Base-by-base conservation (phyloP, 2,888 invertebrate genomes). In the Eulithis testata region DNA sequence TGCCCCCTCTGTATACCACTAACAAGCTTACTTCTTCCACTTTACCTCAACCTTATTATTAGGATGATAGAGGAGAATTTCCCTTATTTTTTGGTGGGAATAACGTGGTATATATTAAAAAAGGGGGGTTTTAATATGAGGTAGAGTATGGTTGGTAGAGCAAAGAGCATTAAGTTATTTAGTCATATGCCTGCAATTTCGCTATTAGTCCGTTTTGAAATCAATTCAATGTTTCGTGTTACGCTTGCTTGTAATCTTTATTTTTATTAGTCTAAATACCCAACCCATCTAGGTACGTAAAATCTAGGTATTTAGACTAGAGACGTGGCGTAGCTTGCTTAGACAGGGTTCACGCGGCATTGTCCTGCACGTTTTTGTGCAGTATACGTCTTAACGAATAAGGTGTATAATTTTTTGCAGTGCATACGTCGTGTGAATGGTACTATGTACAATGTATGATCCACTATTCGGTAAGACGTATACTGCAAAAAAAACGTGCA, bases 161-260 rank as follows among this genome's bases (percentile, higher is more conserved):
- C 56, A 70, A 68, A 78, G 76, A 76, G 74, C 80, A 90, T 90
- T 90, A 87, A 88, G 88, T 89, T 86, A 90, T 90, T 90, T 87
- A 86, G 86, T 82, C 78, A 84, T 86, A 86, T 77, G 79, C 78
- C 73, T 79, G 83, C 77, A 83, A 85, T 87, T 86, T 85, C 71
- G 87, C 85, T 81, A 87, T 88, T 88, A 88, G 81, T 76, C 77
- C 76, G 84, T 87, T 90, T 86, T 80, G 87, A 81, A 89, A 85
- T 86, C 84, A 86, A 86, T 88, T 82, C 78, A 77, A 74, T 76
- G 70, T 76, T 78, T 77, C 71, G 71, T 76, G 76, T 78, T 76
- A 76, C 72, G 76, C 58, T 76, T 8, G 8, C 21, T 14, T 47
- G 12, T 49, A 36, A 72, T 69, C 69, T 74, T 66, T 68, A 70